These are phyloP conservation scores for Oryzias curvinotus DNA, from an alignment of 2,113 vertebrate species.

Conservation along the genomic window DNA sequence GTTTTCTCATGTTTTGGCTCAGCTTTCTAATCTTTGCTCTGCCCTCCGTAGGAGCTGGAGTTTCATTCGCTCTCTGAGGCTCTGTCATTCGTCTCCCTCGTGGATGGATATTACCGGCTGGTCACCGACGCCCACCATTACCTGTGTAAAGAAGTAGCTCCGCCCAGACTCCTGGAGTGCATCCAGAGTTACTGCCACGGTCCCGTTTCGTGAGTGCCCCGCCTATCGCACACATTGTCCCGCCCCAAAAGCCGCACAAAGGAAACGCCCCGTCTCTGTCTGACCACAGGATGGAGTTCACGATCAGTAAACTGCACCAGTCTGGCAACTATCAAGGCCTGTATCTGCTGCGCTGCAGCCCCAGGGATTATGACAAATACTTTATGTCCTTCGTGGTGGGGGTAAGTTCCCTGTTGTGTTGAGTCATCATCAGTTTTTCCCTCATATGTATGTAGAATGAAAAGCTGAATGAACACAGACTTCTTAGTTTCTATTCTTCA, in stretches of 20 bases:
- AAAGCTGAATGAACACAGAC: no score
- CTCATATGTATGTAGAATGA: no score
- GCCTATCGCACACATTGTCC: background rate
- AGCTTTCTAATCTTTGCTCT: background rate
- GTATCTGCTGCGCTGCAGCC: constrained; percentile 92
- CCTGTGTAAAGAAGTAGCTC: constrained; percentile 94
- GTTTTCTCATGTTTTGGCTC: background rate
- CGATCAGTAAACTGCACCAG: constrained; percentile 86
- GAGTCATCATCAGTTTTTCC: background rate
- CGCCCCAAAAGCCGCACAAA: background rate
- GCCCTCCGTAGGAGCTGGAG: constrained; percentile 86
- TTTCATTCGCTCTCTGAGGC: constrained; percentile 88
- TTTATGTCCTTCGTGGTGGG: constrained; percentile 94
- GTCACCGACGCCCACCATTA: constrained; percentile 94
- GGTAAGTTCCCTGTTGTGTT: constrained; percentile 75
- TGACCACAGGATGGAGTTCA: constrained; percentile 89
- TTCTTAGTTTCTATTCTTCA: no score
- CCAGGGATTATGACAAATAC: constrained; percentile 93
- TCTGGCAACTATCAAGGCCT: constrained; percentile 88
- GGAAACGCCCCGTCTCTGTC: constrained; percentile 7
- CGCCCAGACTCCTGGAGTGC: constrained; percentile 88
- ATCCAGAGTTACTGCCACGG: constrained; percentile 94
- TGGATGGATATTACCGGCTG: constrained; percentile 95
- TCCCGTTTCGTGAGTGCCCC: constrained; percentile 89
- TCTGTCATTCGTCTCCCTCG: constrained; percentile 91